Base-by-base conservation (phyloP, 2,888 invertebrate species). In the Ectobius pallidus region DNA sequence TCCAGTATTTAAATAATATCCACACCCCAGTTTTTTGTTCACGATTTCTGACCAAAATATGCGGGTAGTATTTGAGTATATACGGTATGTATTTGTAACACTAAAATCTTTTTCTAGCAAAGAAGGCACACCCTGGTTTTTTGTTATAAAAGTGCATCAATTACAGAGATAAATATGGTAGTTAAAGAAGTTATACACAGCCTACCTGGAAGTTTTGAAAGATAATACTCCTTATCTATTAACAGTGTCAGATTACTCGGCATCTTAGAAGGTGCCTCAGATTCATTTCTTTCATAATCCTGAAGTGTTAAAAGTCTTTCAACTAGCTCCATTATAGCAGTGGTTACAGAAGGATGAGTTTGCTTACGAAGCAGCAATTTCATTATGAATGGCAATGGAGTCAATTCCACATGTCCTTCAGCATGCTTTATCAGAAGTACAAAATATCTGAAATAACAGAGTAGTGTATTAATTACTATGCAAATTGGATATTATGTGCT, bases 281-380 rank as follows among this genome's bases (percentile, higher is more conserved):
- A 30, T 32, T 67, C 78, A 83, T 84, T 20, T 85, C 85, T 78
- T 74, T 88, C 88, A 44, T 89, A 88, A 76, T 88, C 86, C 77
- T 89, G 85, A 20, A 91, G 81, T 0, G 89, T 91, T 69, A 95
- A 80, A 75, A 95, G 81, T 75, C 91, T 91, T 78, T 93, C 92
- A 14, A 94, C 84, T 84, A 94, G 89, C 78, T 91, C 91, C 78
- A 93, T 83, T 69, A 94, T 89, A 34, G 87, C 84, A 75, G 89
- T 90, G 0, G 88, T 85, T 0, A 96, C 95, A 1, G 86, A 84
- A 0, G 85, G 80, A 75, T 89, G 88, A 1, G 90, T 87, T 81
- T 92, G 93, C 1, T 88, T 87, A 67, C 90, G 89, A 22, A 88
- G 79, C n/a, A 96, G 82, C 58, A 97, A 84, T 75, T 89, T 85